Evolutionary conservation across 1,140 invertebrate genomes (phyloP), one percentile per base, ranked within the genome.

Genomic region (Mizuhopecten yessoensis): DNA sequence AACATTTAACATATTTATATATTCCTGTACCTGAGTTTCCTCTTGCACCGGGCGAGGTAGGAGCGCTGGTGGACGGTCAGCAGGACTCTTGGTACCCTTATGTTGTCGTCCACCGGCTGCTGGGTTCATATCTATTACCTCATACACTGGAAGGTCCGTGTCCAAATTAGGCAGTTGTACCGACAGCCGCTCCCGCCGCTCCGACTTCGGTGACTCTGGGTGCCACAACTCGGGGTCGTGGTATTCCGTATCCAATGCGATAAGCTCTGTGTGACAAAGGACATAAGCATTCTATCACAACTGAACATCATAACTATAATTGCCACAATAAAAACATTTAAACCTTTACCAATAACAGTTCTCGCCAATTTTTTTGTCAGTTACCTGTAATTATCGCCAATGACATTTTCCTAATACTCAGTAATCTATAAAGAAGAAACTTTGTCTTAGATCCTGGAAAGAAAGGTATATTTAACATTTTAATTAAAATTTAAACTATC

Each of bases 221-320:
- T 93, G 92, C 33, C 92, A 92, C 33, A 93, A 87, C 49, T 95
- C 94, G 15, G 94, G 94, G 92, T 95, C 95, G 45, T 93, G 93
- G 87, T 95, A 95, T 88, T 95, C 94, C 33, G 95, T 95, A 92
- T 95, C 95, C 75, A 95, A 90, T 23, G 94, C 93, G 89, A 95
- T 93, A 34, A 95, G 90, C 93, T 95, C 95, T 95, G 91, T 20
- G 33, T 7, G 29, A 57, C 33, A 29, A 88, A 57, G 33, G 15
- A 45, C 13, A 88, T 33, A 49, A 88, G 36, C 5, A n/a, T n/a
- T n/a, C n/a, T n/a, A n/a, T n/a, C n/a, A n/a, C n/a, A n/a, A n/a
- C n/a, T n/a, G n/a, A n/a, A n/a, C n/a, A n/a, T n/a, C n/a, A n/a
- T n/a, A n/a, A n/a, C n/a, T n/a, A n/a, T n/a, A n/a, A n/a, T n/a